Evolutionary conservation across 2,888 invertebrate species (phyloP).

Genomic region (Tenthredo amoena): DNA sequence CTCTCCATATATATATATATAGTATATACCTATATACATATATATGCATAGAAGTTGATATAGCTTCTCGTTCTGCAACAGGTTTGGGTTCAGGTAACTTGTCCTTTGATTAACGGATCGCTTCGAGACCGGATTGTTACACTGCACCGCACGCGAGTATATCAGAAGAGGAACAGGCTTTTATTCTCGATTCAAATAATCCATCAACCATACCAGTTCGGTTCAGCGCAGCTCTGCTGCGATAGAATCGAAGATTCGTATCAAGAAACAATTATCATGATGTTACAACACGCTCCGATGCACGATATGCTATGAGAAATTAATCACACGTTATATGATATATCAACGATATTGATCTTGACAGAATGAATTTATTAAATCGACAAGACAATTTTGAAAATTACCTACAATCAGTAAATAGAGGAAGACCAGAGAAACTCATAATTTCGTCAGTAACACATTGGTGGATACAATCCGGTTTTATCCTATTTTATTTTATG

Average conservation of each 20-base stretch:
- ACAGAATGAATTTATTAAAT: neutral
- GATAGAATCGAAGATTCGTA: neutral
- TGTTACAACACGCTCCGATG: neutral
- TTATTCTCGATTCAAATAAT: neutral
- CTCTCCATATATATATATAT: neutral
- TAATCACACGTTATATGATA: neutral
- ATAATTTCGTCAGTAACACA: neutral
- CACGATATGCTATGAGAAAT: neutral
- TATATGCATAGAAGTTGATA: neutral
- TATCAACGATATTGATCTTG: neutral
- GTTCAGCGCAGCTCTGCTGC: neutral
- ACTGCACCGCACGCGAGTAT: neutral
- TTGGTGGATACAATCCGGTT: neutral
- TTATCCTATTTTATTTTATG: neutral
- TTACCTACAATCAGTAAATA: neutral
- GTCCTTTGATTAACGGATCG: conserved; percentile 35
- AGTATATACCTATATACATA: neutral
- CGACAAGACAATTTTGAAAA: neutral
- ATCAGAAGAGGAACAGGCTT: conserved; percentile 2
- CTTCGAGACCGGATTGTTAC: conserved; percentile 14
- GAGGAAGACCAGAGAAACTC: no score
- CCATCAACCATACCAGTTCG: neutral
- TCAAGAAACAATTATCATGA: neutral
- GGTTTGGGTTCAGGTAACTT: conserved; percentile 28
- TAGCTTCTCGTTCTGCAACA: conserved; percentile 30